phyloP scores from a whole-genome alignment of 2,888 invertebrate genomes.

The Gerris lacustris region DNA sequence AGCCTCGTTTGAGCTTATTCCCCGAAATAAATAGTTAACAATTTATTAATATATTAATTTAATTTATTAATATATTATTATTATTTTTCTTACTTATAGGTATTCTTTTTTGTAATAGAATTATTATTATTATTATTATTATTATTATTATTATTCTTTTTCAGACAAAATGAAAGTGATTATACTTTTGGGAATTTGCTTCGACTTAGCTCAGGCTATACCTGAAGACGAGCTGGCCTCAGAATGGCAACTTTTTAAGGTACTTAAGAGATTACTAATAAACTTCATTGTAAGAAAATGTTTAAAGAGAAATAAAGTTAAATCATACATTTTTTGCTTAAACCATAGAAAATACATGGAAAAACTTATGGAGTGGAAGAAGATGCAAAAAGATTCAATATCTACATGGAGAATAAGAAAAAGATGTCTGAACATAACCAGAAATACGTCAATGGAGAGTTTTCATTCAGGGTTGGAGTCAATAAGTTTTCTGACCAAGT shows the following conservation, averaged over 20 bases:
- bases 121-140: too few relatives aligned
- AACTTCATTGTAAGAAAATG: too few relatives aligned
- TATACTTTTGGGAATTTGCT: not conserved
- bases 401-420: constrained; percentile 55
- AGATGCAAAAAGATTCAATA: constrained; percentile 14
- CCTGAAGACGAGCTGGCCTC: not conserved
- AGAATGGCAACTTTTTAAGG: not conserved
- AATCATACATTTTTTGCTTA: too few relatives aligned
- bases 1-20: too few relatives aligned
- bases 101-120: too few relatives aligned
- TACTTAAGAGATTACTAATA: not conserved
- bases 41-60: too few relatives aligned
- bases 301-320: too few relatives aligned
- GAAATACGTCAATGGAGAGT: constrained; percentile 51
- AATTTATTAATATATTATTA: too few relatives aligned
- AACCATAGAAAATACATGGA: not conserved
- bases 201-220: not conserved
- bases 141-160: too few relatives aligned
- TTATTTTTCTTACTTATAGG: too few relatives aligned
- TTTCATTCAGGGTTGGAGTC: constrained; percentile 52
- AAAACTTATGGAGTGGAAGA: not conserved
- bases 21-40: too few relatives aligned
- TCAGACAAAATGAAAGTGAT: not conserved
- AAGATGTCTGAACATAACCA: constrained; percentile 75
- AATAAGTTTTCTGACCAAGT: constrained; percentile 79